Percentiles rank a stretch among this genome's conserved stretches.
phyloP scores from a whole-genome alignment of 2,797 vertebrate genomes.

The Tauraco hartlaubi region DNA sequence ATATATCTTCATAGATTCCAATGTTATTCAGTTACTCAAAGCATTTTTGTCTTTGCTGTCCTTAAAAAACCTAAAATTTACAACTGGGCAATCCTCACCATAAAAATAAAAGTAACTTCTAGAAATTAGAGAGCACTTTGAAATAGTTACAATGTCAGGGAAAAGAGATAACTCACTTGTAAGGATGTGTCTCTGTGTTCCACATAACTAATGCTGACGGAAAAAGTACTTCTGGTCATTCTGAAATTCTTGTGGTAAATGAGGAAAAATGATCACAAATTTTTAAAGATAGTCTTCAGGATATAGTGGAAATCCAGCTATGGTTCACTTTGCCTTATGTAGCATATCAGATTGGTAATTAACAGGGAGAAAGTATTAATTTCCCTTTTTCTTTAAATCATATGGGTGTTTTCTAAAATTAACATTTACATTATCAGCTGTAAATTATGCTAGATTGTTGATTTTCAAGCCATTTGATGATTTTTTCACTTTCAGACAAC shows the following conservation, averaged over 20 bases:
- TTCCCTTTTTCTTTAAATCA: neutral
- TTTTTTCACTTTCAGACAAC: neutral
- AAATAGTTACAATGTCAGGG: neutral
- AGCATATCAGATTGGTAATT: neutral
- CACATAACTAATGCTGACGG: neutral
- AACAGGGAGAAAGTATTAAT: neutral
- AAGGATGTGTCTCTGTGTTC: neutral
- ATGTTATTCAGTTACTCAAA: neutral
- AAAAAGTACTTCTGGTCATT: neutral
- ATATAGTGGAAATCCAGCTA: neutral
- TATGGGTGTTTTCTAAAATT: neutral
- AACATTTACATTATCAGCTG: neutral
- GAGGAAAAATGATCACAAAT: neutral
- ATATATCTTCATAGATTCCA: neutral
- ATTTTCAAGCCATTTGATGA: neutral
- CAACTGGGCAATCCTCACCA: neutral
- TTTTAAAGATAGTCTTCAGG: neutral
- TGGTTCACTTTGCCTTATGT: neutral
- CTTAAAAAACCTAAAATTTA: neutral
- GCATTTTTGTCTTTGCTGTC: neutral
- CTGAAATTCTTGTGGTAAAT: neutral
- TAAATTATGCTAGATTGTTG: neutral
- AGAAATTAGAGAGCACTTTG: neutral
- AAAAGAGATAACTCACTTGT: neutral
- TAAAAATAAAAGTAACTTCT: neutral